Conservation (phyloP, 1,140 invertebrate species). For the Cotesia typhae region DNA sequence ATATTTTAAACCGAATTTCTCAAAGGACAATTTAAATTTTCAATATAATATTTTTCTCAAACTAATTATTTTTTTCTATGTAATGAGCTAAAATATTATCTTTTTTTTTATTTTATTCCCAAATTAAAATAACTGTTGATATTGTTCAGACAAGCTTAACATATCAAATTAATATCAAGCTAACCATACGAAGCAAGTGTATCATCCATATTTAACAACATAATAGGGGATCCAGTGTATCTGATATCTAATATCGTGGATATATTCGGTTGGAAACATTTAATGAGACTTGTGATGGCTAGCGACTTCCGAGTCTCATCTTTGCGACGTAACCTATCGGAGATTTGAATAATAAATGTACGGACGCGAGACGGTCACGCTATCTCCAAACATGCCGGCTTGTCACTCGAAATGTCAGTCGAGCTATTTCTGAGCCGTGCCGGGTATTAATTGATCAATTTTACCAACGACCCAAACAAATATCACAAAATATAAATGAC, state of each 20-base stretch:
- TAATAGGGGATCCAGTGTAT: neutral
- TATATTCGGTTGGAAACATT: constrained; percentile 3
- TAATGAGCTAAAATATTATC: no score
- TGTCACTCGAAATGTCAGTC: constrained; percentile 66
- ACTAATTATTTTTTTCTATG: no score
- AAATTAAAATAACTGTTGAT: no score
- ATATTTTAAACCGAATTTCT: no score
- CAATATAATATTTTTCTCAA: no score
- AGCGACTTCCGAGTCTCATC: constrained; percentile 55
- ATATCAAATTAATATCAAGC: no score
- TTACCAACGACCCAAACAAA: constrained; percentile 4
- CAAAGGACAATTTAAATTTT: no score
- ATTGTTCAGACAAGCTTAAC: no score
- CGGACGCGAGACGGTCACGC: constrained; percentile 60
- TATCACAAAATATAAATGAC: constrained; percentile 7
- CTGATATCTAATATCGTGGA: no score
- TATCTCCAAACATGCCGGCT: constrained; percentile 55
- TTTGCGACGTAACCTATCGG: constrained; percentile 60
- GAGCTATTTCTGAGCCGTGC: constrained; percentile 48
- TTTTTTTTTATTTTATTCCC: no score
- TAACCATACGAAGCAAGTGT: neutral
- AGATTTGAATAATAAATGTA: constrained; percentile 63
- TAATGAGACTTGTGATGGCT: constrained; percentile 51
- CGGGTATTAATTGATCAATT: constrained; percentile 64
- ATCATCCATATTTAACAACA: no score